Evolutionary conservation across 2,797 vertebrate species (phyloP), one percentile per base, ranked within the genome.

Genomic region (Pachyuromys duprasi): DNA sequence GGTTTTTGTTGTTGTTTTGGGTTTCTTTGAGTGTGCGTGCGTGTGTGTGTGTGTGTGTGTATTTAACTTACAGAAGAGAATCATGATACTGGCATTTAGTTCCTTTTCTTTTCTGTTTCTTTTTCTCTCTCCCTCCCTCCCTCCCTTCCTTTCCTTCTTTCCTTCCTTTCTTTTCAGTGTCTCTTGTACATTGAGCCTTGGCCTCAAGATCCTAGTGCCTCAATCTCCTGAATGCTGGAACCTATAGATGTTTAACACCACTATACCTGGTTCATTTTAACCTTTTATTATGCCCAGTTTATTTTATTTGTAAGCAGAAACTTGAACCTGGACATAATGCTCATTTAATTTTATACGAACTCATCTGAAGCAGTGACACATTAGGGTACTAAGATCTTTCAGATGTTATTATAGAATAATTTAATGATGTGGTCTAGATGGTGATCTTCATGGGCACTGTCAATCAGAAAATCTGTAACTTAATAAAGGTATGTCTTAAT

Each of bases 261-360:
- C 70, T 4, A 33, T 24, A 28, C 36, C 18, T 24, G 6, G 28
- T 17, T 62, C 39, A 31, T 15, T 62, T 88, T 60, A 31, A 8
- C 53, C 42, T 83, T 91, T 95, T 39, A 86, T 49, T 89, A 20
- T 78, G 39, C 26, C 39, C 62, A 0, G 55, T 90, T 87, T 53
- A 74, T 81, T 76, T 78, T 42, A 36, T 86, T 93, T 95, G 22
- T 88, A 84, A 74, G 53, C 5, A 82, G 22, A 86, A 95, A 78
- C 39, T 86, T 95, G 74, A 88, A 72, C 80, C n/a, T 94, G 65
- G 72, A n/a, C 1, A 17, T 76, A 36, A 5, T 75, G 45, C 57
- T 63, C 17, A 60, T 78, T 79, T 92, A 89, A 42, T 70, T 92
- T 72, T 72, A 36, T 89, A 18, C 14, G 36, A 42, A 63, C 67